Conservation (phyloP, 1,140 invertebrate species). For the Zaprionus ornatus region DNA sequence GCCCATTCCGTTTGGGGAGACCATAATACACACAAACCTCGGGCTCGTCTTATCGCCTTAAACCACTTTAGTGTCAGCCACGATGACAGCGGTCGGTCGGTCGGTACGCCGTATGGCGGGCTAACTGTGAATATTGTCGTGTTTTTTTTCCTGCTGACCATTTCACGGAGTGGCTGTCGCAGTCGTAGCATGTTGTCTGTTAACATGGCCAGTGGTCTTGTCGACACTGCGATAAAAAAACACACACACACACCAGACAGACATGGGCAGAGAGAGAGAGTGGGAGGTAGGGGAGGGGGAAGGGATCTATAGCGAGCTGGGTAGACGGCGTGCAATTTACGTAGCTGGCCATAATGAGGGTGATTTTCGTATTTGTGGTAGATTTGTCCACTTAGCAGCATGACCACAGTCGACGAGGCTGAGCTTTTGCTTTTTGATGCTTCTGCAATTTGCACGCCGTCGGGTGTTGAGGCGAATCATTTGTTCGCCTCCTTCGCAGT, state of each 20-base stretch:
- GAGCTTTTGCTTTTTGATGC: slow-evolving; percentile 52
- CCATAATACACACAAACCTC: slow-evolving; percentile 34
- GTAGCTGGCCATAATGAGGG: slow-evolving; percentile 80
- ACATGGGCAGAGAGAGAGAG: slow-evolving; percentile 23
- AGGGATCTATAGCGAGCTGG: background rate
- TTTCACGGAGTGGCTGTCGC: slow-evolving; percentile 36
- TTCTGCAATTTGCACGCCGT: slow-evolving; percentile 68
- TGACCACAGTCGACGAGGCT: slow-evolving; percentile 43
- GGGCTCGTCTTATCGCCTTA: slow-evolving; percentile 76
- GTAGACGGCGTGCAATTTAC: slow-evolving; percentile 48
- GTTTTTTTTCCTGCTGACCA: slow-evolving; percentile 42
- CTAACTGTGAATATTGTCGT: slow-evolving; percentile 75
- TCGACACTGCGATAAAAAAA: slow-evolving; percentile 73
- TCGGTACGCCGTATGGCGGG: slow-evolving; percentile 15
- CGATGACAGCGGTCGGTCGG: slow-evolving; percentile 72
- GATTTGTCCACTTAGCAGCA: slow-evolving; percentile 83
- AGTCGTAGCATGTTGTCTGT: slow-evolving; percentile 63
- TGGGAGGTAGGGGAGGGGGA: background rate
- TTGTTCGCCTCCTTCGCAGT: slow-evolving; percentile 80
- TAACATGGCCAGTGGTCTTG: slow-evolving; percentile 78
- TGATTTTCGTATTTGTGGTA: slow-evolving; percentile 83
- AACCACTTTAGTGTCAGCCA: slow-evolving; percentile 82
- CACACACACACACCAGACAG: slow-evolving; percentile 29
- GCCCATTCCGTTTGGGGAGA: background rate
- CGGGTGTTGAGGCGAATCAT: slow-evolving; percentile 62